Conservation (phyloP, 2,797 vertebrate genomes). For the Trachurus trachurus region DNA sequence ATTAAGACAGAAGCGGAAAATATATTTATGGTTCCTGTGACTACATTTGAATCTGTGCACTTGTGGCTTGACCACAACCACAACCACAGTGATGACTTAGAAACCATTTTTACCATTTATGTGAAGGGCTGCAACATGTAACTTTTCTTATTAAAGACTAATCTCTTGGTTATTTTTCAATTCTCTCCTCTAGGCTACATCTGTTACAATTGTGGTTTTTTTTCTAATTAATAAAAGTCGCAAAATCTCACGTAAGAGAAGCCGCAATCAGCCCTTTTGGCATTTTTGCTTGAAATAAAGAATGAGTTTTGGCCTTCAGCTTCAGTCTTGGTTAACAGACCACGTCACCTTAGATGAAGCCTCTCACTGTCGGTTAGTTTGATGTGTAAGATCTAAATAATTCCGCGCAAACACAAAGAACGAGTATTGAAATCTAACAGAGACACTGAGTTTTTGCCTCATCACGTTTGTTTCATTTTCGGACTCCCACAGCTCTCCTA, state of each 20-base stretch:
- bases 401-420: background rate
- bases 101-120: background rate
- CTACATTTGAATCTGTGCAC: background rate
- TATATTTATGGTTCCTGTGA: background rate
- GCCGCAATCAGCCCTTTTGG: background rate
- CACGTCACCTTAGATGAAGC: background rate
- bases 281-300: background rate
- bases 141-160: constrained; percentile 3
- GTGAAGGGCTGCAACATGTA: background rate
- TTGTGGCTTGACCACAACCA: background rate
- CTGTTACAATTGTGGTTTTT: too few relatives aligned
- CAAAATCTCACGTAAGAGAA: background rate
- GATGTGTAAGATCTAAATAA: background rate
- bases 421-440: constrained; percentile 1
- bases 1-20: constrained; percentile 4
- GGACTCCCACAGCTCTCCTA: constrained; percentile 11
- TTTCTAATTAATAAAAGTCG: background rate
- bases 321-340: background rate
- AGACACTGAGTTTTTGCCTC: constrained; percentile 21
- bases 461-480: constrained; percentile 30
- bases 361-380: background rate
- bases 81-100: background rate
- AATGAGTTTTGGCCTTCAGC: background rate
- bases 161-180: background rate
- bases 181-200: background rate